Evolutionary conservation across 2,797 vertebrate genomes (phyloP).

Genomic region (Gastrophryne carolinensis): DNA sequence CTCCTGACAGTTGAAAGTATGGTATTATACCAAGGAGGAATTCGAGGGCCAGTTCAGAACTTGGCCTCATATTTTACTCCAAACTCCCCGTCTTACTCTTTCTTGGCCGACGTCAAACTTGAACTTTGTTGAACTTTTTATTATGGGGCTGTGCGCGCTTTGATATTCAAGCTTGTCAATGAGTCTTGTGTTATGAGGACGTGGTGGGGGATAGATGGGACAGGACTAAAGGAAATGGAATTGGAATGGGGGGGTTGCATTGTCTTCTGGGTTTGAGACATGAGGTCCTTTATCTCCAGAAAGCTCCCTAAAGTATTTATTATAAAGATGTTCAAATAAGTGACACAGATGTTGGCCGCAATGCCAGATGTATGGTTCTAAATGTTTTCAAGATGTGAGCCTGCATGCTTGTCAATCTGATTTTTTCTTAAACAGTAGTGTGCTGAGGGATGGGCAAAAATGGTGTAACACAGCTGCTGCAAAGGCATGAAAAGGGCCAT

Average conservation of each 20-base stretch:
- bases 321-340: not conserved
- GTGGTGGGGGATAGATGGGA: conserved; percentile 45
- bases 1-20: conserved; percentile 48
- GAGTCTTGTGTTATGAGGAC: conserved; percentile 46
- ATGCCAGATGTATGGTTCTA: not conserved
- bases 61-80: conserved; percentile 47
- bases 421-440: no score
- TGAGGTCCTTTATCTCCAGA: not conserved
- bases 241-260: not conserved
- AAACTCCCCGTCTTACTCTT: conserved; percentile 37
- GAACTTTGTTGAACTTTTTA: conserved; percentile 51
- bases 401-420: no score
- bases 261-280: conserved; percentile 26
- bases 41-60: conserved; percentile 38
- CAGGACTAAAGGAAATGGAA: conserved; percentile 11
- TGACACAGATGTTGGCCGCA: not conserved
- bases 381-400: not conserved
- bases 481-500: no score
- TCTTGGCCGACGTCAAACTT: conserved; percentile 36
- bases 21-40: conserved; percentile 47
- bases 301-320: not conserved
- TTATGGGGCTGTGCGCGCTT: conserved; percentile 30
- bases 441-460: no score
- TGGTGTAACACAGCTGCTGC: no score
- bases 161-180: conserved; percentile 47